Evolutionary conservation across 2,797 vertebrate species (phyloP).

Genomic region (Pithecia hirsuta): DNA sequence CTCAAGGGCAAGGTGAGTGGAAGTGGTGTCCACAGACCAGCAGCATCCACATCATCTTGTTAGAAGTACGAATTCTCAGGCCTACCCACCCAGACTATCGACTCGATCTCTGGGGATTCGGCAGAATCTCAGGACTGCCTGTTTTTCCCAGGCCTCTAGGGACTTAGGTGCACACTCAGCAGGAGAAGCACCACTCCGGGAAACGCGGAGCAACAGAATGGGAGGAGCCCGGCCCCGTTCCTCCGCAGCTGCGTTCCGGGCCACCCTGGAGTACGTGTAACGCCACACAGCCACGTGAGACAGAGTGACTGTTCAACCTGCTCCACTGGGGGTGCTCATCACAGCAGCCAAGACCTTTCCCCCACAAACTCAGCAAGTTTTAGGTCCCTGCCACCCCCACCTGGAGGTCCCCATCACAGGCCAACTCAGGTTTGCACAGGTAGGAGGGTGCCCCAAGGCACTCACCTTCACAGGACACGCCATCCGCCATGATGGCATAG

Average conservation of each 20-base stretch:
- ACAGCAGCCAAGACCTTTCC: neutral
- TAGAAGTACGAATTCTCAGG: neutral
- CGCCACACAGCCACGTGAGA: rapidly evolving
- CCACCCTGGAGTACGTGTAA: rapidly evolving
- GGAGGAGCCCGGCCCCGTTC: neutral
- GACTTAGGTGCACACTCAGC: rapidly evolving
- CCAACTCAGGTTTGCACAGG: neutral
- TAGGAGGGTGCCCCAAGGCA: neutral
- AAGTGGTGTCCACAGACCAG: neutral
- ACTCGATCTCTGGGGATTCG: neutral
- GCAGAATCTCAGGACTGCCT: neutral
- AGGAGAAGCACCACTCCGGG: neutral
- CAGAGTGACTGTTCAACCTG: neutral
- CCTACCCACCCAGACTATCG: neutral
- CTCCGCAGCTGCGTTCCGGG: rapidly evolving
- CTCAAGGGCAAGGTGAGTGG: neutral
- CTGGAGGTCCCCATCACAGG: neutral
- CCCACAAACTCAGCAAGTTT: rapidly evolving
- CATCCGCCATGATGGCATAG: constrained; percentile 89
- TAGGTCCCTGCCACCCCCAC: neutral
- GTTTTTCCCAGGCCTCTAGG: neutral
- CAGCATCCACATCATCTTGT: neutral
- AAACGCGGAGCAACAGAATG: neutral
- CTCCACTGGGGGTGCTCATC: neutral
- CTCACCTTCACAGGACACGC: constrained; percentile 90